phyloP scores from a whole-genome alignment of 2,797 vertebrate genomes.

The Pseudotriccus pelzelni region DNA sequence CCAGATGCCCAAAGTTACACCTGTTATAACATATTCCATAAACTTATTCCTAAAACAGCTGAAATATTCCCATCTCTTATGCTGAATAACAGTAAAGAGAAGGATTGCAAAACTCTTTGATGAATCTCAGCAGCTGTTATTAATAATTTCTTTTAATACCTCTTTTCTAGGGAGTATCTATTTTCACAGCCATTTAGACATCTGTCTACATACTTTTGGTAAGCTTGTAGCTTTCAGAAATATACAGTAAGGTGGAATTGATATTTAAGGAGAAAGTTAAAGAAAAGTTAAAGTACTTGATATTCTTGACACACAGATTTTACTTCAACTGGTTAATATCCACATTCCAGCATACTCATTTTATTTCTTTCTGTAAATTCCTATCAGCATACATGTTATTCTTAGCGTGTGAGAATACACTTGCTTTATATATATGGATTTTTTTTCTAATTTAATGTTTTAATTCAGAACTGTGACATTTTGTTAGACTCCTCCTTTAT shows the following conservation, averaged over 20 bases:
- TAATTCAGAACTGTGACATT: not conserved
- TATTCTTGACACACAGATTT: not conserved
- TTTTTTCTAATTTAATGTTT: not conserved
- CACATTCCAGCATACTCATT: not conserved
- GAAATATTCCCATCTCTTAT: not conserved
- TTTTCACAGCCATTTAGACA: not conserved
- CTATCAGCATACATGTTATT: accelerated
- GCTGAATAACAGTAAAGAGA: not conserved
- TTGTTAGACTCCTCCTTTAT: not conserved
- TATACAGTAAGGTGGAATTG: not conserved
- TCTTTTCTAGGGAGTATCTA: not conserved
- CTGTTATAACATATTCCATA: not conserved
- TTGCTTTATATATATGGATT: not conserved
- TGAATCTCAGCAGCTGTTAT: not conserved
- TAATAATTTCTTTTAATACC: not conserved
- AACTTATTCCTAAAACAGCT: not conserved
- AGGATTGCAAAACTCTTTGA: not conserved
- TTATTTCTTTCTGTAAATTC: not conserved
- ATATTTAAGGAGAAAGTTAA: not conserved
- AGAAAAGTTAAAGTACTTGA: not conserved
- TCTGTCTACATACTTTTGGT: not conserved
- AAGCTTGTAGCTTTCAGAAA: not conserved
- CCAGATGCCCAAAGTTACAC: not conserved
- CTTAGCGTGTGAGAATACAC: not conserved
- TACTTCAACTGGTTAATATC: not conserved